phyloP scores from a whole-genome alignment of 2,888 invertebrate genomes.

The Pyrocoelia pectoralis region DNA sequence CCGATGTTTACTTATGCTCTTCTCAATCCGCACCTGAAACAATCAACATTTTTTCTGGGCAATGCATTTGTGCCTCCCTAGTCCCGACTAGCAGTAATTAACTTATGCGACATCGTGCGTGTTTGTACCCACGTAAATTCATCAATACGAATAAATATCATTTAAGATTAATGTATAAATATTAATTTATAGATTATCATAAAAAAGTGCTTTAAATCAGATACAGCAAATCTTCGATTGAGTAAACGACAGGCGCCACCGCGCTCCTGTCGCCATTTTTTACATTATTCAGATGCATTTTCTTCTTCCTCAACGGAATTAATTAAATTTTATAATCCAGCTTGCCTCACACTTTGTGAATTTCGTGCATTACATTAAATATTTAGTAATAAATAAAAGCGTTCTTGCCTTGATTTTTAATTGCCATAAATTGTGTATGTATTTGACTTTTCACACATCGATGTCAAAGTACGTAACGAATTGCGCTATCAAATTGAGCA shows the following conservation, averaged over 20 bases:
- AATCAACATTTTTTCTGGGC: too few relatives aligned
- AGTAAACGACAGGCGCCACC: neutral
- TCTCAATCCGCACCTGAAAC: too few relatives aligned
- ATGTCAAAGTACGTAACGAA: neutral
- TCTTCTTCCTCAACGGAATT: too few relatives aligned
- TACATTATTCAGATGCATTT: too few relatives aligned
- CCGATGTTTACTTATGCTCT: neutral
- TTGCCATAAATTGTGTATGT: neutral
- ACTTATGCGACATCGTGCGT: too few relatives aligned
- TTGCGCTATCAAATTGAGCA: neutral
- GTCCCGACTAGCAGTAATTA: too few relatives aligned
- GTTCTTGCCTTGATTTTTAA: neutral
- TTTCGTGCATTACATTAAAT: too few relatives aligned
- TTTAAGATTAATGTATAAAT: neutral
- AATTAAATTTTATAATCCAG: too few relatives aligned
- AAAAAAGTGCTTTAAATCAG: neutral
- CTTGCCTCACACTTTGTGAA: too few relatives aligned
- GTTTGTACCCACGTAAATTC: neutral
- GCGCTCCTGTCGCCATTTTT: neutral
- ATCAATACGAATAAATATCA: neutral
- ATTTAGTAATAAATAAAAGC: too few relatives aligned
- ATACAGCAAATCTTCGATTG: slow-evolving; percentile 1
- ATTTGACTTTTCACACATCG: neutral
- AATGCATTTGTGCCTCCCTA: too few relatives aligned
- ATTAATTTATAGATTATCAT: neutral